Percentiles rank a stretch among this genome's conserved stretches.
phyloP scores from a whole-genome alignment of 1,140 invertebrate genomes.

The Drosophila sp. region DNA sequence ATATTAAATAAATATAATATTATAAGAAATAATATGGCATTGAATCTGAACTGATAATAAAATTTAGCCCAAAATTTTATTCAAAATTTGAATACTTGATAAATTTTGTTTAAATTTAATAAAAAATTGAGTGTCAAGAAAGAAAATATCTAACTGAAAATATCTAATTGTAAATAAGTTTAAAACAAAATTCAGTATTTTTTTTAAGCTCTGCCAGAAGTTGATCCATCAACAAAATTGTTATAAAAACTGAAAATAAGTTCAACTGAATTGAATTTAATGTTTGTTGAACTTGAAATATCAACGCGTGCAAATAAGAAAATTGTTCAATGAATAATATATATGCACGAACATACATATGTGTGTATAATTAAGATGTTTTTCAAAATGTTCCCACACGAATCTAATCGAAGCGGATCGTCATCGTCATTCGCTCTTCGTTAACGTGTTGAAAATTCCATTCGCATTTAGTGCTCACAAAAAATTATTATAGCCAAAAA shows the following conservation, averaged over 20 bases:
- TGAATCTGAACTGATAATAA: no score
- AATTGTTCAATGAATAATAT: conserved; percentile 52
- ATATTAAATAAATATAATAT: not conserved
- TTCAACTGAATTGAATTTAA: not conserved
- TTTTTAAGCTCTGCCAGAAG: no score
- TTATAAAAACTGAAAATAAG: not conserved
- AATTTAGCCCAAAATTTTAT: no score
- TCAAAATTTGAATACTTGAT: no score
- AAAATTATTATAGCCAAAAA: conserved; percentile 56
- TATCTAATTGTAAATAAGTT: no score
- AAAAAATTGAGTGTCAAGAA: no score
- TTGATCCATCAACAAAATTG: no score
- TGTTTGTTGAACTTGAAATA: conserved; percentile 75
- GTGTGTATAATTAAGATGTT: conserved; percentile 25
- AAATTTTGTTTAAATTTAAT: no score
- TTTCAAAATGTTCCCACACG: conserved; percentile 52
- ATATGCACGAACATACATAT: no score
- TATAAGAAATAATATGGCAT: no score
- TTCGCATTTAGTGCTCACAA: conserved; percentile 45
- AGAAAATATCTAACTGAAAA: no score
- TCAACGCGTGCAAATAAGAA: conserved; percentile 45
- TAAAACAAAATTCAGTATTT: no score
- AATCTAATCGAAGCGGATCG: conserved; percentile 33
- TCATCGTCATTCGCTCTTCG: conserved; percentile 36
- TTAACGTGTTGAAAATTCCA: conserved; percentile 49